Base-by-base conservation (phyloP, 1,140 invertebrate species). In the Penaeus chinensis region DNA sequence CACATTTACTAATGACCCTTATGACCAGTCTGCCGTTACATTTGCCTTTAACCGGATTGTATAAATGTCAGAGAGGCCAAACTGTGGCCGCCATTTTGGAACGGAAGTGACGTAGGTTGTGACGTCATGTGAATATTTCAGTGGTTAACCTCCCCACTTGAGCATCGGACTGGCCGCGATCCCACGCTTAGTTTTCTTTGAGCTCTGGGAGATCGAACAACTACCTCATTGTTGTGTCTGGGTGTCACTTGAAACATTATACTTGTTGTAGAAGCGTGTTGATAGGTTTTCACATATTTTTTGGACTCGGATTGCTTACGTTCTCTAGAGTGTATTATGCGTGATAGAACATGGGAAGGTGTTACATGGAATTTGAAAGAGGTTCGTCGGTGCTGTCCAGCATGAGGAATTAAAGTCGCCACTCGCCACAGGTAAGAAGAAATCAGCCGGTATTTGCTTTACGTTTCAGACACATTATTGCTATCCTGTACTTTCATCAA, bases 91-190 rank as follows among this genome's bases (percentile, higher is more conserved):
- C 86, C 86, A 88, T 88, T 71, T 88, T 88, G 80, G 86, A 88
- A 61, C 86, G 81, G 81, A 88, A 83, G 86, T 88, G 86, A 88
- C 86, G 86, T 88, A 27, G 79, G 80, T 65, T 66, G 86, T 88
- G 86, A 88, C 86, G 86, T 88, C 81, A 83, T 63, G 32, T 88
- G 81, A 88, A 88, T 88, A 88, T 88, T 88, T 88, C 86, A 88
- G 74, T 83, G 86, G 86, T 88, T 88, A 88, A 83, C 86, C 86
- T 82, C 71, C 62, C 71, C 80, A 66, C 32, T 76, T 60, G 85
- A 74, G 74, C 74, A 47, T 54, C n/a, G 74, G 60, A 24, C 47
- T 54, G 47, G 32, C 66, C 60, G 71, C 27, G 47, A 60, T 77
- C 47, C 60, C 24, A 37, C 27, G 76, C 42, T 69, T 80, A 85